phyloP scores from a whole-genome alignment of 2,888 invertebrate species.

The Poecilobothrus nobilitatus region DNA sequence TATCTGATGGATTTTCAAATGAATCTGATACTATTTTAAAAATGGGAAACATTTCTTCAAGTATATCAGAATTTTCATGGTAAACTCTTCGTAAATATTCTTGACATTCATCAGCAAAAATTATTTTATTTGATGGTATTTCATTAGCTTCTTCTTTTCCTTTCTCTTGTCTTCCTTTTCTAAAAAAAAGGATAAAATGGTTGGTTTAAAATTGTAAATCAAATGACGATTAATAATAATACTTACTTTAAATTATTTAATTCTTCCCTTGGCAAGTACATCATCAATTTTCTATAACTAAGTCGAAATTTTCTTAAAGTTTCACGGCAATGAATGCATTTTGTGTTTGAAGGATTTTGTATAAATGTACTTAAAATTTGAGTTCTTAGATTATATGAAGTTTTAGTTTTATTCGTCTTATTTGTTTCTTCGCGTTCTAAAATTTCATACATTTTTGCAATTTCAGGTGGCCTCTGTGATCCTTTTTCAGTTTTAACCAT shows the following conservation, averaged over 20 bases:
- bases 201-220: constrained; percentile 20
- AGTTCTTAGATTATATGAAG: constrained; percentile 34
- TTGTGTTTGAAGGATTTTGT: constrained; percentile 29
- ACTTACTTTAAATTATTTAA: constrained; percentile 21
- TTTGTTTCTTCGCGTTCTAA: constrained; percentile 22
- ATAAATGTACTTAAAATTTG: constrained; percentile 35
- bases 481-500: constrained; percentile 34
- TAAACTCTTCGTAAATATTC: constrained; percentile 64
- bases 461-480: constrained; percentile 43
- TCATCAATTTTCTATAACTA: constrained; percentile 35
- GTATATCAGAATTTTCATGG: constrained; percentile 58
- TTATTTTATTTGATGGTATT: constrained; percentile 37
- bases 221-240: too few relatives aligned
- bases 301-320: constrained; percentile 33
- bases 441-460: constrained; percentile 46
- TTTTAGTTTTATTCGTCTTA: constrained; percentile 32
- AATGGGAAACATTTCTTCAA: constrained; percentile 64
- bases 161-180: constrained; percentile 10
- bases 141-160: constrained; percentile 17
- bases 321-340: constrained; percentile 36
- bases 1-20: constrained; percentile 59
- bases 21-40: constrained; percentile 44
- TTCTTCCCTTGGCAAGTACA: constrained; percentile 33
- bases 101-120: constrained; percentile 59
- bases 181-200: constrained; percentile 8